phyloP scores from a whole-genome alignment of 2,797 vertebrate species.

The Intellagama lesueurii region DNA sequence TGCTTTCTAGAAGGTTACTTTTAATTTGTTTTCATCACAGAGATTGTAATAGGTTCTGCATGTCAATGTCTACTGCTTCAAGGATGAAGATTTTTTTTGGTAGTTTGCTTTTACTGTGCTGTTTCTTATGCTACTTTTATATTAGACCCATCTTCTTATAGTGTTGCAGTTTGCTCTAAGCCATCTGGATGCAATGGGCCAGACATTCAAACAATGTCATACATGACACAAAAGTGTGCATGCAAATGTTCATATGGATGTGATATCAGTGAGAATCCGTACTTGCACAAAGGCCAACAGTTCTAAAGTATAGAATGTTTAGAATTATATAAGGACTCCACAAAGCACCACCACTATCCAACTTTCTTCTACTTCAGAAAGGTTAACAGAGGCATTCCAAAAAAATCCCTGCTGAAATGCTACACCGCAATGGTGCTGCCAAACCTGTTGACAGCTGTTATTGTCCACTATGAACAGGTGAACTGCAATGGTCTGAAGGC shows the following conservation, averaged over 20 bases:
- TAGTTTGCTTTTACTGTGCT: not conserved
- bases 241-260: not conserved
- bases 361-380: not conserved
- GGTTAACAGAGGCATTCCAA: not conserved
- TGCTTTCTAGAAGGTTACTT: not conserved
- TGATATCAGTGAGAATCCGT: not conserved
- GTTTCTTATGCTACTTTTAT: not conserved
- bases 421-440: not conserved
- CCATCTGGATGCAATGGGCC: not conserved
- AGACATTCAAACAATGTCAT: not conserved
- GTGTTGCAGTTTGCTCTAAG: not conserved
- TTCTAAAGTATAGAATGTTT: not conserved
- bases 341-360: not conserved
- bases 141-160: not conserved
- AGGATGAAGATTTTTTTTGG: not conserved
- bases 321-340: not conserved
- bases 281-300: not conserved
- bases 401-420: not conserved
- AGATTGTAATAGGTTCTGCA: not conserved
- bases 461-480: conserved; percentile 11
- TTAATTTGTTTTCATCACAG: not conserved
- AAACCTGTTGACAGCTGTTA: not conserved
- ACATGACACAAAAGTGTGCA: not conserved
- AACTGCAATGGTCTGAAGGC: conserved; percentile 16
- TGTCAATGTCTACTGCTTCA: not conserved